Conservation (phyloP, 2,113 vertebrate genomes). For the Petrocephalus zakoni region DNA sequence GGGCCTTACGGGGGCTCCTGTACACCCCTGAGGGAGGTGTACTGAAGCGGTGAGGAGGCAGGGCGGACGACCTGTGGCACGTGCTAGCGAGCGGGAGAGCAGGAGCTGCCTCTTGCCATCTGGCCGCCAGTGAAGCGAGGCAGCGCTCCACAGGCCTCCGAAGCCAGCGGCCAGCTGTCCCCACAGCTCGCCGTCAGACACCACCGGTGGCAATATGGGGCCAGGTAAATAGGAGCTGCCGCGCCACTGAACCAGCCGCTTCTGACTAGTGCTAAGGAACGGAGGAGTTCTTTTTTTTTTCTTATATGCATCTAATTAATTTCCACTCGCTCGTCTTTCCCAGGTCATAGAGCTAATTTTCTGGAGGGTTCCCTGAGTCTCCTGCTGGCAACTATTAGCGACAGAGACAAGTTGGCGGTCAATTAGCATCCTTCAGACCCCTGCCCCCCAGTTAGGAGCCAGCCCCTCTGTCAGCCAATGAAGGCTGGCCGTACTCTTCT, state of each 20-base stretch:
- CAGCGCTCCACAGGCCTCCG: background rate
- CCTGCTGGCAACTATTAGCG: background rate
- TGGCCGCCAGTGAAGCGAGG: background rate
- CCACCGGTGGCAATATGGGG: background rate
- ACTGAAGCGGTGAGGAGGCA: background rate
- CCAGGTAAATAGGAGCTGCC: background rate
- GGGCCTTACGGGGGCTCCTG: background rate
- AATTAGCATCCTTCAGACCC: background rate
- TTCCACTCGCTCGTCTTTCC: background rate
- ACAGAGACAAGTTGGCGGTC: background rate
- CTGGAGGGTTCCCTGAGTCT: background rate
- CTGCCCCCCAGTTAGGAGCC: background rate
- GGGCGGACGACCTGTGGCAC: background rate
- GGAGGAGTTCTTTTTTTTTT: background rate
- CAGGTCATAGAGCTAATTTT: background rate
- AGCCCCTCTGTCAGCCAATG: background rate
- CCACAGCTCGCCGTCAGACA: background rate
- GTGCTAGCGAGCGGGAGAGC: background rate
- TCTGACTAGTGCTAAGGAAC: background rate
- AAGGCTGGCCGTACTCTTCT: background rate
- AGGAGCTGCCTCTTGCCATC: background rate
- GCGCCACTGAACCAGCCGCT: background rate
- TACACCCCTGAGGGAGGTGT: background rate
- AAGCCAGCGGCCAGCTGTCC: background rate
- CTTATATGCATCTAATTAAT: conserved; percentile 3